Percentiles rank a stretch among this genome's conserved stretches.
These are phyloP conservation scores for Lamellibrachia columna DNA, from an alignment of 2,888 invertebrate genomes.

Conservation along the genomic window DNA sequence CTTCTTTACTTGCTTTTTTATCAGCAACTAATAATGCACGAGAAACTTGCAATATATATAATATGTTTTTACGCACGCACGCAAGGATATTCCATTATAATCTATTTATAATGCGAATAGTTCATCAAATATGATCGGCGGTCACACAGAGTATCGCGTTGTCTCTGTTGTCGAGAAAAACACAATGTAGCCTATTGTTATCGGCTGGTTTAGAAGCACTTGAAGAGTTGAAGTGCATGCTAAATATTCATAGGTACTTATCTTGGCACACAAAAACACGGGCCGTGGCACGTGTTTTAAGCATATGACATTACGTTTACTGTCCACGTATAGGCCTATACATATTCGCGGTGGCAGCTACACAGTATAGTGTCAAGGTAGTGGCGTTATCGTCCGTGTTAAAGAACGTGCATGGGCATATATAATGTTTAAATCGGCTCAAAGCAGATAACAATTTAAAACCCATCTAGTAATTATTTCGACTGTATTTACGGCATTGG, in stretches of 20 bases:
- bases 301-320: not conserved
- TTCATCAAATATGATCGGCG: not conserved
- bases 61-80: not conserved
- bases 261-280: not conserved
- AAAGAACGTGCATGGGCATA: no score
- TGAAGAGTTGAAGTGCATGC: constrained; percentile 6
- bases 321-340: not conserved
- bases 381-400: not conserved
- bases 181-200: not conserved
- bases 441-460: no score
- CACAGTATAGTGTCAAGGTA: not conserved
- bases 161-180: not conserved
- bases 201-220: not conserved
- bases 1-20: no score
- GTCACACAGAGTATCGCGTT: not conserved
- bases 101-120: no score
- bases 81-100: not conserved
- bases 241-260: not conserved
- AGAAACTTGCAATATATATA: no score
- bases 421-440: no score
- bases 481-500: no score
- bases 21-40: no score
- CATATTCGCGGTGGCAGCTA: not conserved
- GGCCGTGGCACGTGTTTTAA: not conserved
- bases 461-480: no score